Evolutionary conservation across 37 sponge, comb jelly and placozoan species (phyloP).

Genomic region (Halisarca cf. caerulea): DNA sequence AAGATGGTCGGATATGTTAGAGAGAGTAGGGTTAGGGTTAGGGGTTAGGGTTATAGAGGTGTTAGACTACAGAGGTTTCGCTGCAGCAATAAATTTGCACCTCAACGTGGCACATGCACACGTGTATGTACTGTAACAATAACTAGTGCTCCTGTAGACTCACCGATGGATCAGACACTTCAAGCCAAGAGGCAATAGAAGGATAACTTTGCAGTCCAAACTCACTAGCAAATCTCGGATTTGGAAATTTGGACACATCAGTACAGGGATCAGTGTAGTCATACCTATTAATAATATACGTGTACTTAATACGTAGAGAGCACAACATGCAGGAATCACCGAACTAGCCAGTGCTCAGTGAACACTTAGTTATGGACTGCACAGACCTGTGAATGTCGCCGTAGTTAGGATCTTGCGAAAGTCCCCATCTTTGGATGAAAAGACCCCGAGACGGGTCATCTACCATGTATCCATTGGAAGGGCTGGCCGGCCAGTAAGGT

Average conservation of each 20-base stretch:
- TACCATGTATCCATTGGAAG: slow-evolving; percentile 82
- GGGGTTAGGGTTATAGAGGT: no score
- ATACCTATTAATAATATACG: no score
- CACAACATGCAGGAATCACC: no score
- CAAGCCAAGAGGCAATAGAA: slow-evolving; percentile 64
- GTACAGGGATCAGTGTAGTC: slow-evolving; percentile 82
- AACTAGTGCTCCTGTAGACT: background rate
- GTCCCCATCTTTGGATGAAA: slow-evolving; percentile 88
- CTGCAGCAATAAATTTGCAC: no score
- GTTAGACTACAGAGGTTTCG: no score
- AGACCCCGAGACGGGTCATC: slow-evolving; percentile 49
- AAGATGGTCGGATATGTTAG: no score
- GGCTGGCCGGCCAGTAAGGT: slow-evolving; percentile 89
- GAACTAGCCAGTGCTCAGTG: no score
- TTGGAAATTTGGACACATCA: slow-evolving; percentile 84
- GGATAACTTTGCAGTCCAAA: slow-evolving; percentile 96
- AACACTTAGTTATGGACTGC: no score
- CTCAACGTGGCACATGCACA: no score
- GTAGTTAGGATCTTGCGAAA: slow-evolving; percentile 51
- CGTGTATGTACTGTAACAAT: background rate
- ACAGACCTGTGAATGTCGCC: slow-evolving; percentile 89
- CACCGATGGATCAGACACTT: slow-evolving; percentile 50
- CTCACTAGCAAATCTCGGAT: slow-evolving; percentile 94
- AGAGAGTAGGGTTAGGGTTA: no score
- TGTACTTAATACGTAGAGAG: no score